phyloP scores from a whole-genome alignment of 2,888 invertebrate genomes.

The Pteria penguin region DNA sequence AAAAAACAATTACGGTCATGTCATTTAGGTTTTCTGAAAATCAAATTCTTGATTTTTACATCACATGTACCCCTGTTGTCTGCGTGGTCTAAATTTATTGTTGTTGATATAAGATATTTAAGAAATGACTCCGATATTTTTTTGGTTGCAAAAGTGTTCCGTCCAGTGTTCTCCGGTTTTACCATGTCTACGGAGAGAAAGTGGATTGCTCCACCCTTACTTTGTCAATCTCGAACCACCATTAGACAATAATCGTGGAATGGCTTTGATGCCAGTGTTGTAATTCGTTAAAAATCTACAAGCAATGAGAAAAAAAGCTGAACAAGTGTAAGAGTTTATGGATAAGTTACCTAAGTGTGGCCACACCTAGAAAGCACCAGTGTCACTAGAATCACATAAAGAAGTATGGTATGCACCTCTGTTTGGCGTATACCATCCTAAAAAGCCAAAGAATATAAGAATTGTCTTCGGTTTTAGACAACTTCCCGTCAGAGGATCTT shows the following conservation, averaged over 20 bases:
- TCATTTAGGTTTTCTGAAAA: no score
- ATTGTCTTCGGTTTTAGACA: conserved; percentile 51
- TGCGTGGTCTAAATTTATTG: no score
- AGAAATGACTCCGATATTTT: no score
- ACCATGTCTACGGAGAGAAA: conserved; percentile 17
- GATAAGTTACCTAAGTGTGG: conserved; percentile 36
- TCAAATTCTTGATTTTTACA: no score
- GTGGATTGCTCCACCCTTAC: conserved; percentile 39
- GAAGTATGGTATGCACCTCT: conserved; percentile 45
- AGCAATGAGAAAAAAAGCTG: conserved; percentile 20
- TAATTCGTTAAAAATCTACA: conserved; percentile 27
- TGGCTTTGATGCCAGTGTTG: conserved; percentile 27
- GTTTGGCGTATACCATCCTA: conserved; percentile 47
- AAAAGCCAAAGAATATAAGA: conserved; percentile 43
- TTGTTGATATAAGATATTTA: no score
- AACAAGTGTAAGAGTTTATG: conserved; percentile 48
- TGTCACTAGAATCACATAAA: neutral
- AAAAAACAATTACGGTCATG: no score
- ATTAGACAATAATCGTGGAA: conserved; percentile 32
- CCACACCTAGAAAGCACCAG: conserved; percentile 46
- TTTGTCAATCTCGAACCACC: conserved; percentile 6
- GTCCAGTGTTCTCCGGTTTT: no score
- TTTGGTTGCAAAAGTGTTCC: no score
- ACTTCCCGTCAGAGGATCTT: conserved; percentile 49
- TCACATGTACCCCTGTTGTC: no score